Conservation (phyloP, 2,113 vertebrate genomes). For the Acanthochromis polyacanthus region DNA sequence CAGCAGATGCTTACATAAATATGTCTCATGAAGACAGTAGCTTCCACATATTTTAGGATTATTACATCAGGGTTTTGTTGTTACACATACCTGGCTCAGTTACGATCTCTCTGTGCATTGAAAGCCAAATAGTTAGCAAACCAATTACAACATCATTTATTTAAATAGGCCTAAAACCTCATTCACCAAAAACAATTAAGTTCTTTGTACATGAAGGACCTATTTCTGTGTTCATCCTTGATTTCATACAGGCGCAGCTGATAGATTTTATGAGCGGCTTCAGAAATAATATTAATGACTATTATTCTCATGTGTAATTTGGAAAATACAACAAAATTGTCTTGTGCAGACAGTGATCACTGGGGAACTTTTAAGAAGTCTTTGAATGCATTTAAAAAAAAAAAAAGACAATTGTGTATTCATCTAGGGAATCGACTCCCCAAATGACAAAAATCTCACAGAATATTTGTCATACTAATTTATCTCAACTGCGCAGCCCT, state of each 20-base stretch:
- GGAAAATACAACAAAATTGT: conserved; percentile 23
- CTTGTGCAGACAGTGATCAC: conserved; percentile 20
- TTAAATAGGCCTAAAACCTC: conserved; percentile 15
- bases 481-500: background rate
- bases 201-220: background rate
- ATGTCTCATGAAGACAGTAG: conserved; percentile 28
- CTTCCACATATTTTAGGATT: conserved; percentile 38
- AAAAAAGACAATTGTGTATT: conserved; percentile 3
- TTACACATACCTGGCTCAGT: background rate
- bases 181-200: background rate
- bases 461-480: conserved; percentile 30
- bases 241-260: conserved; percentile 9
- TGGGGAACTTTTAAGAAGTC: conserved; percentile 19
- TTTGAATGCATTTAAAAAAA: background rate
- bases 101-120: background rate
- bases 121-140: conserved; percentile 5
- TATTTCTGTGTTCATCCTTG: conserved; percentile 24
- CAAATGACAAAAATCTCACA: conserved; percentile 3
- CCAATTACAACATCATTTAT: conserved; percentile 17
- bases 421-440: conserved; percentile 2
- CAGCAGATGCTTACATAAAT: conserved; percentile 48
- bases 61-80: conserved; percentile 41
- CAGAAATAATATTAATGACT: conserved; percentile 9
- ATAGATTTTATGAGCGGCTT: conserved; percentile 3
- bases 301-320: conserved; percentile 17